phyloP scores from a whole-genome alignment of 2,113 vertebrate genomes.

The Dipodomys stephensi region DNA sequence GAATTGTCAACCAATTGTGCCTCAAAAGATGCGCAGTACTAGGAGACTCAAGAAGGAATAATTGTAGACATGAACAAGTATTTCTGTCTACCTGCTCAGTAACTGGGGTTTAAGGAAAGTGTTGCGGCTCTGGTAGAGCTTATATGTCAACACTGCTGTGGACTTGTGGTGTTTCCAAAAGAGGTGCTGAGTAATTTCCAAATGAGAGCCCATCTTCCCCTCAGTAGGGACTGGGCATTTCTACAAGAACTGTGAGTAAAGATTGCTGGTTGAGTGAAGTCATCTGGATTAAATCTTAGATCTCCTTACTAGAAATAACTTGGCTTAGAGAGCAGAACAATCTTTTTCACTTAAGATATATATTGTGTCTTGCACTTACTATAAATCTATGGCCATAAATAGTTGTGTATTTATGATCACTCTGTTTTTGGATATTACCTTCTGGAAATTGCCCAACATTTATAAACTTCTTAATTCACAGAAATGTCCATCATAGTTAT shows the following conservation, averaged over 20 bases:
- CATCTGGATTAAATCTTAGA: constrained; percentile 4
- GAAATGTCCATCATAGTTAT: not conserved
- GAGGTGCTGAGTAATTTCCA: not conserved
- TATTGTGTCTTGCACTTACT: not conserved
- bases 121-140: not conserved
- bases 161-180: not conserved
- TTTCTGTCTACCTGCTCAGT: not conserved
- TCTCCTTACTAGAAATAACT: not conserved
- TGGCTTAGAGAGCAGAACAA: not conserved
- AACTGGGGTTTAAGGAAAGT: not conserved
- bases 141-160: not conserved
- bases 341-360: not conserved
- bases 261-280: not conserved
- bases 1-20: not conserved
- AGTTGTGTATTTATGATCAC: not conserved
- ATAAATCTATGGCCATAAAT: not conserved
- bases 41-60: not conserved
- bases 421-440: not conserved
- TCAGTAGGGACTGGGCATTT: not conserved
- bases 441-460: constrained; percentile 25
- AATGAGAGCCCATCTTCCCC: not conserved
- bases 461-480: not conserved
- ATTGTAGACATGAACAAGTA: accelerated
- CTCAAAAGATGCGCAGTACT: not conserved
- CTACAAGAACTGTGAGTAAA: not conserved